Evolutionary conservation across 2,888 invertebrate genomes (phyloP).

Genomic region (Strigamia transsilvanica): DNA sequence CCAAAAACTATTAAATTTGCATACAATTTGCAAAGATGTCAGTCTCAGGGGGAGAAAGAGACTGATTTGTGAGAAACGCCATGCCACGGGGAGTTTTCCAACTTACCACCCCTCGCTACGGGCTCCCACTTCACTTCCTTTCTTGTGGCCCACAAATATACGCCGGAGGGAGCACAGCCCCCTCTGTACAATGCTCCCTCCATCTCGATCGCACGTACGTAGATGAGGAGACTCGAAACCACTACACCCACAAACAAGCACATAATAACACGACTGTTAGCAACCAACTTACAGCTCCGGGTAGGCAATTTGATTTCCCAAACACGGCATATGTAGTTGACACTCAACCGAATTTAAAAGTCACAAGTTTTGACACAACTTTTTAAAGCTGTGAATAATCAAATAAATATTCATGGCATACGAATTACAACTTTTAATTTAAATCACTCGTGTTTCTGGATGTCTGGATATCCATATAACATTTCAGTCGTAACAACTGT

Average conservation of each 20-base stretch:
- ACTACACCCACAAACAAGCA: slow-evolving; percentile 36
- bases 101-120: slow-evolving; percentile 43
- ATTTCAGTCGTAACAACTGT: too few relatives aligned
- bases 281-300: slow-evolving; percentile 32
- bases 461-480: too few relatives aligned
- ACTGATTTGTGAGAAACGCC: slow-evolving; percentile 48
- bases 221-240: slow-evolving; percentile 40
- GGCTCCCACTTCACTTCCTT: slow-evolving; percentile 37
- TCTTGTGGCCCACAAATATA: slow-evolving; percentile 35
- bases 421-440: too few relatives aligned
- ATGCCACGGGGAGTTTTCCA: slow-evolving; percentile 41
- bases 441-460: too few relatives aligned
- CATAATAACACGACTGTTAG: slow-evolving; percentile 42
- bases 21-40: slow-evolving; percentile 53
- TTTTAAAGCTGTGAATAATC: not conserved
- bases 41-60: slow-evolving; percentile 51
- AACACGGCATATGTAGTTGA: slow-evolving; percentile 17
- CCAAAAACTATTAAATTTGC: slow-evolving; percentile 54
- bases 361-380: not conserved
- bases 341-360: slow-evolving; percentile 1
- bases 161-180: slow-evolving; percentile 11
- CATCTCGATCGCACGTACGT: not conserved
- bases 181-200: not conserved
- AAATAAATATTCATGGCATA: not conserved
- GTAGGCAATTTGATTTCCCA: slow-evolving; percentile 12